Evolutionary conservation across 2,113 vertebrate species (phyloP).

Genomic region (Amphiprion percula): DNA sequence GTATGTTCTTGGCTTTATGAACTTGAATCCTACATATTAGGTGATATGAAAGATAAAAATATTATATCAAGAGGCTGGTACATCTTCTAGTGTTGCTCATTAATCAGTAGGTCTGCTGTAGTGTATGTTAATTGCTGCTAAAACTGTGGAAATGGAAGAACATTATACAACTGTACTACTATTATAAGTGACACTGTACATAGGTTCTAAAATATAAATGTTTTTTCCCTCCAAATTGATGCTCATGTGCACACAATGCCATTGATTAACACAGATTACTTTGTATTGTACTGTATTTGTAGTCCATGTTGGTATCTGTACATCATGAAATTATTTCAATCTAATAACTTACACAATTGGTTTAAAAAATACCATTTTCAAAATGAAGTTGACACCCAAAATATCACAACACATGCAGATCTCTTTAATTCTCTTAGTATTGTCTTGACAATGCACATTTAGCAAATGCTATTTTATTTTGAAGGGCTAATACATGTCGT

Average conservation of each 20-base stretch:
- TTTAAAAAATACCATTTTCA: neutral
- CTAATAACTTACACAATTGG: neutral
- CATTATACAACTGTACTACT: conserved; percentile 12
- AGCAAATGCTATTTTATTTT: conserved; percentile 42
- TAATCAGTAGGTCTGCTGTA: conserved; percentile 41
- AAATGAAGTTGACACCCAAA: conserved; percentile 12
- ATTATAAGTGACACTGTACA: conserved; percentile 37
- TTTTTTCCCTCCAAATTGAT: neutral
- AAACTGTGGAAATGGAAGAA: conserved; percentile 28
- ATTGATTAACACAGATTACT: neutral
- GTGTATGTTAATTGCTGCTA: conserved; percentile 32
- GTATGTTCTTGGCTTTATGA: conserved; percentile 26
- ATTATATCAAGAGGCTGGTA: conserved; percentile 1
- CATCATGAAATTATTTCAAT: neutral
- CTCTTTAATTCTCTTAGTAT: conserved; percentile 21
- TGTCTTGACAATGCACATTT: conserved; percentile 35
- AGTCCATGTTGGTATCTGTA: conserved; percentile 9
- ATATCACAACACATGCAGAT: conserved; percentile 5
- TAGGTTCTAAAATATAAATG: conserved; percentile 18
- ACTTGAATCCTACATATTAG: conserved; percentile 35
- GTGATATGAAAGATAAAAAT: conserved; percentile 15
- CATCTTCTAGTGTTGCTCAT: conserved; percentile 31
- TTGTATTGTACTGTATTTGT: conserved; percentile 33
- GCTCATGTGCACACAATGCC: neutral
- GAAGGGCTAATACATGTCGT: conserved; percentile 69